A percentile compares a stretch with the other conserved stretches of the same genome.
These are phyloP conservation scores for Capitella teleta DNA, from an alignment of 1,140 invertebrate species.

Conservation along the genomic window DNA sequence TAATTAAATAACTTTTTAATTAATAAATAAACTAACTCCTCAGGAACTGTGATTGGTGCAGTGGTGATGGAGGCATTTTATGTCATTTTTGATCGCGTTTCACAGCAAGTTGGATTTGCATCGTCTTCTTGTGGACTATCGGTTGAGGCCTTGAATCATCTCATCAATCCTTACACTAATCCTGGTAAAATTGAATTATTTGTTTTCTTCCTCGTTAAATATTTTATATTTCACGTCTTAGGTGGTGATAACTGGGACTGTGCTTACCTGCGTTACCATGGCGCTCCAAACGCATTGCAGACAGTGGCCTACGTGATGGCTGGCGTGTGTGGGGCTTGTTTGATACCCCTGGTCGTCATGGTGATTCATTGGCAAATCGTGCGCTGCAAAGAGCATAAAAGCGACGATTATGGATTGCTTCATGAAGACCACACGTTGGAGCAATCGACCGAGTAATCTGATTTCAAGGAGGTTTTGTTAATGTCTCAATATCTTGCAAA, in stretches of 20 bases:
- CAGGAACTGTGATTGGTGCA: neutral
- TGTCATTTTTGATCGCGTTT: neutral
- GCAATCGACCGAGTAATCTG: no score
- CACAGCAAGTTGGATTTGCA: neutral
- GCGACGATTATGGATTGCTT: no score
- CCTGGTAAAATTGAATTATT: no score
- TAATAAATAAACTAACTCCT: neutral
- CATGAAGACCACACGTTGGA: no score
- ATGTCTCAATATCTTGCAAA: no score
- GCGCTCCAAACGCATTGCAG: constrained; percentile 14
- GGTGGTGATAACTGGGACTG: no score
- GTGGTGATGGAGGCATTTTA: neutral
- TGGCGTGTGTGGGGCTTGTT: constrained; percentile 22
- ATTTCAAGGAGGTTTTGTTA: no score
- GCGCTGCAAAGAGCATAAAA: neutral
- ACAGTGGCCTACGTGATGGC: constrained; percentile 31
- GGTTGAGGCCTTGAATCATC: no score
- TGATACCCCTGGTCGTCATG: constrained; percentile 22
- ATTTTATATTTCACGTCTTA: no score
- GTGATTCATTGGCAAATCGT: neutral
- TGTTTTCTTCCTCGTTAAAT: no score
- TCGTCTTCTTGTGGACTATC: no score
- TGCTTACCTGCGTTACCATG: constrained; percentile 19
- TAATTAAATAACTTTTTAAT: neutral
- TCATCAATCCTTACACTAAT: no score